Base-by-base conservation (phyloP, 2,888 invertebrate genomes). In the Pelosia muscerda region DNA sequence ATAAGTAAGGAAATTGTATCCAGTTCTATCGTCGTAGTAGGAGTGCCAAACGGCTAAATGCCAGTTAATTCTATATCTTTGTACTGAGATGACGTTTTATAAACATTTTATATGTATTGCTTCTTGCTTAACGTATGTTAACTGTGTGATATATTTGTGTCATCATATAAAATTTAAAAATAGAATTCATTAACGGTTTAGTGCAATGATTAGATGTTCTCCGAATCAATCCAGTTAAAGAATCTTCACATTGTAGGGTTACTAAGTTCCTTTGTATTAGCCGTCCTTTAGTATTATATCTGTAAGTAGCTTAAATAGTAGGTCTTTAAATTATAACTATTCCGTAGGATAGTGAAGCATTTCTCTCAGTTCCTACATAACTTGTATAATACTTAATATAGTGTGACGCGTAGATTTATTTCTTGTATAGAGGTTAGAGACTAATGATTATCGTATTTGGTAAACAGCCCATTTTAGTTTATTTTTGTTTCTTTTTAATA, bases 31-130 rank as follows among this genome's bases (percentile, higher is more conserved):
- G 1, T 49, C 58, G 68, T 66, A 71, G 71, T 75, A 61, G 63
- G 66, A 55, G 26, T 65, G 63, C 60, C 31, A 61, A 70, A 79
- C 65, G 66, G 42, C 31, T 54, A 62, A 68, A 22, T 58, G 66
- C 56, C 58, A 59, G 26, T 53, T 53, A 53, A 76, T 76, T 76
- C 72, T 76, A 70, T 55, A 57, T 58, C 59, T 28, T 34, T 54
- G 67, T 42, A 73, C 56, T 72, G 38, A 53, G 57, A 54, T 68
- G 25, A 53, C 31, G 23, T 55, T 56, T 54, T 25, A 25, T 0
- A 54, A 34, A 34, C 5, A 6, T 53, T 34, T 59, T 59, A 53
- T 23, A 25, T 28, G 25, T 22, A 55, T 6, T 11, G 56, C 31
- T 22, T n/a, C 53, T 65, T 55, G 54, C 22, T n/a, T 13, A 0